Evolutionary conservation across 2,888 invertebrate species (phyloP).

Genomic region (Ophion ventricosus): DNA sequence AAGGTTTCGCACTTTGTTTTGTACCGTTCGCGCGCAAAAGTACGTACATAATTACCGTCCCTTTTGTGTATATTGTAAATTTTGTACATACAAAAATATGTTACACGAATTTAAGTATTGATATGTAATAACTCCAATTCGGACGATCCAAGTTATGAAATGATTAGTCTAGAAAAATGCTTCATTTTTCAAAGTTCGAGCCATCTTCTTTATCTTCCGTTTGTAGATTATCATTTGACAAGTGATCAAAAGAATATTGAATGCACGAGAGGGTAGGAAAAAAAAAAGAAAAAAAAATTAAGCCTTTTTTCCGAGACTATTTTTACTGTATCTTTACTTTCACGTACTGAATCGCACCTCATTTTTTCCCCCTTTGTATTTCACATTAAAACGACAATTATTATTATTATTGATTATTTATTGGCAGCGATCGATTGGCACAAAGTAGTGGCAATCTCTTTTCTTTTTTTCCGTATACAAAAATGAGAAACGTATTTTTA

Average conservation of each 20-base stretch:
- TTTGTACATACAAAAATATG: slow-evolving; percentile 82
- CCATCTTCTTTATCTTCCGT: not conserved
- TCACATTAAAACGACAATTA: slow-evolving; percentile 1
- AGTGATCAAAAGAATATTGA: not conserved
- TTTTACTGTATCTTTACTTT: too few relatives aligned
- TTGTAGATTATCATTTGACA: not conserved
- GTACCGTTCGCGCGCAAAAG: slow-evolving; percentile 80
- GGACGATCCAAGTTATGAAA: slow-evolving; percentile 51
- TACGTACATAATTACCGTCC: slow-evolving; percentile 82
- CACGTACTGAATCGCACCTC: too few relatives aligned
- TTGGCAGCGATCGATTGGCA: slow-evolving; percentile 61
- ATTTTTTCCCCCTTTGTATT: not conserved
- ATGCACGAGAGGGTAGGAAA: not conserved
- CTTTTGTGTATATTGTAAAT: slow-evolving; percentile 82
- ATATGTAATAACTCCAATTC: slow-evolving; percentile 76
- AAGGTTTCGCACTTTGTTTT: slow-evolving; percentile 64
- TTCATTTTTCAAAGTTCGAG: not conserved
- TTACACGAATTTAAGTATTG: slow-evolving; percentile 80
- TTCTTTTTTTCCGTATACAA: slow-evolving; percentile 47
- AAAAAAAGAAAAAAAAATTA: not conserved
- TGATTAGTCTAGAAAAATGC: slow-evolving; percentile 56
- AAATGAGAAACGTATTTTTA: slow-evolving; percentile 38
- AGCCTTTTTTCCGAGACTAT: not conserved
- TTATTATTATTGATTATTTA: slow-evolving; percentile 48
- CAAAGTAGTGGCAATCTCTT: slow-evolving; percentile 40